These are phyloP conservation scores for Scolopax mira DNA, from an alignment of 2,113 vertebrate genomes.

Conservation along the genomic window DNA sequence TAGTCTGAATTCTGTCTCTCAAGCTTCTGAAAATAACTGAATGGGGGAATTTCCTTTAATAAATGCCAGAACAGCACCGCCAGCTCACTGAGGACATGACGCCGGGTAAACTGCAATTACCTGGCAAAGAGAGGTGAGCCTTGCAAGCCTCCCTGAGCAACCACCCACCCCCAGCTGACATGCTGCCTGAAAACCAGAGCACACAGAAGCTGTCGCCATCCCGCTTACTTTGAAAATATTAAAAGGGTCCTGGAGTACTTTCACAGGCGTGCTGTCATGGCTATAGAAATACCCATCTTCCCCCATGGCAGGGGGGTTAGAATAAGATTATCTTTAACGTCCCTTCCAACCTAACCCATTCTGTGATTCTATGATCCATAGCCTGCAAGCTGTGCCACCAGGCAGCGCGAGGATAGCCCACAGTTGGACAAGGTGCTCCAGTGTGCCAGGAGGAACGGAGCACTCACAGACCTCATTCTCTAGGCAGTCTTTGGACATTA, in stretches of 20 bases:
- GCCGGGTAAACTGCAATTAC: background rate
- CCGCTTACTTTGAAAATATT: background rate
- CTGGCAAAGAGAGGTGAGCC: background rate
- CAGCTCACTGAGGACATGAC: background rate
- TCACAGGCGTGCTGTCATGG: accelerated
- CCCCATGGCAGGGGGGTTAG: background rate
- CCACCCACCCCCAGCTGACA: background rate
- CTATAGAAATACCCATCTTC: background rate
- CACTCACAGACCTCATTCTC: background rate
- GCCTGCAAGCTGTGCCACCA: background rate
- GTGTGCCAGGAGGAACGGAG: background rate
- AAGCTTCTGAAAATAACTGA: background rate
- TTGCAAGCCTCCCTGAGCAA: background rate
- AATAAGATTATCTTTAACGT: background rate
- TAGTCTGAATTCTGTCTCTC: background rate
- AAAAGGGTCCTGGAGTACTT: background rate
- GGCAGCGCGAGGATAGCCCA: background rate
- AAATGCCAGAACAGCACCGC: background rate
- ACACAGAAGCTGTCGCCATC: background rate
- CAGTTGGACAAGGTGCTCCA: background rate
- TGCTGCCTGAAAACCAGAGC: background rate
- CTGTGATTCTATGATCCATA: background rate
- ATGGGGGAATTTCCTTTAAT: background rate
- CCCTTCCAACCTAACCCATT: background rate
- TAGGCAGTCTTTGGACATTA: background rate